These are phyloP conservation scores for Ctena decussata DNA, from an alignment of 2,888 invertebrate genomes.

Conservation along the genomic window DNA sequence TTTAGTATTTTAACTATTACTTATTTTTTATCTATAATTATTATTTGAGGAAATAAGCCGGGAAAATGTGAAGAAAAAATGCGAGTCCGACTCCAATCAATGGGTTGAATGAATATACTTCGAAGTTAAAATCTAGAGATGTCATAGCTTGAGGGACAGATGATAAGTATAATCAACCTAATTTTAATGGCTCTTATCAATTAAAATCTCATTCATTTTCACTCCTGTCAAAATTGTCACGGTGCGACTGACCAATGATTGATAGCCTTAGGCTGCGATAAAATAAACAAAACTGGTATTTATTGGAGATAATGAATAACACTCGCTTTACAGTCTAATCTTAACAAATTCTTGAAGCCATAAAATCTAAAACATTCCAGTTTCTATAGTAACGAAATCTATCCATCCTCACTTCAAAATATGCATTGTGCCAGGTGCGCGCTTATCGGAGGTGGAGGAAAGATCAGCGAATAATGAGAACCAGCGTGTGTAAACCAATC, in stretches of 20 bases:
- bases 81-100: too few relatives aligned
- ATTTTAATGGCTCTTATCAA: background rate
- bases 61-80: too few relatives aligned
- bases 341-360: constrained; percentile 38
- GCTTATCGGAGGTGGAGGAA: constrained; percentile 55
- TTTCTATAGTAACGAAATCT: constrained; percentile 45
- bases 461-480: constrained; percentile 70
- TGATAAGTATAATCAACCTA: background rate
- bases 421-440: constrained; percentile 39
- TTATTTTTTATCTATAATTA: too few relatives aligned
- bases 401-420: constrained; percentile 47
- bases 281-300: constrained; percentile 4
- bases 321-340: background rate
- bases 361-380: constrained; percentile 47
- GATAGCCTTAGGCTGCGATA: background rate
- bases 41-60: too few relatives aligned
- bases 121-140: background rate
- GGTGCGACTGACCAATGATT: background rate
- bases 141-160: background rate
- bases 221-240: background rate
- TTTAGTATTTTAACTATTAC: too few relatives aligned
- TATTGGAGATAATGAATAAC: background rate
- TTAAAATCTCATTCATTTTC: background rate
- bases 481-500: constrained; percentile 60
- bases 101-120: background rate